These are phyloP conservation scores for Patella ulyssiponensis DNA, from an alignment of 2,888 invertebrate species.

Conservation along the genomic window DNA sequence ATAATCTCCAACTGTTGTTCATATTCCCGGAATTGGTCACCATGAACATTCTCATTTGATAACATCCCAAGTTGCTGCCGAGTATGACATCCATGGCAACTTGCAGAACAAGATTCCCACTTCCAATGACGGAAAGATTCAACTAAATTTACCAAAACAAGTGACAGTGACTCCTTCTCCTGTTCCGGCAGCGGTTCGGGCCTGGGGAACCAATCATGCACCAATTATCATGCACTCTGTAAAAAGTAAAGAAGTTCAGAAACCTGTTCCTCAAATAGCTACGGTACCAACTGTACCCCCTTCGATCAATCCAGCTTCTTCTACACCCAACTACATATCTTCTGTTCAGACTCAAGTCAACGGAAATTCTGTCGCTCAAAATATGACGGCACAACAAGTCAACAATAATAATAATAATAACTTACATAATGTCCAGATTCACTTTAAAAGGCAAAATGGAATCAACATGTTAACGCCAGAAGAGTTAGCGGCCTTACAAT, in stretches of 20 bases:
- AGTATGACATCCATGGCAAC: background rate
- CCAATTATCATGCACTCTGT: constrained; percentile 98
- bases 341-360: constrained; percentile 66
- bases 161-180: constrained; percentile 18
- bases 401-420: constrained; percentile 18
- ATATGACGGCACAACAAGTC: constrained; percentile 49
- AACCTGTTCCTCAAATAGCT: constrained; percentile 94
- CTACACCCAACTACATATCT: constrained; percentile 68
- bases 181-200: constrained; percentile 74
- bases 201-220: constrained; percentile 87
- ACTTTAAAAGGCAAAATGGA: constrained; percentile 27
- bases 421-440: constrained; percentile 13
- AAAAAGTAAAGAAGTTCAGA: constrained; percentile 93
- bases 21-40: constrained; percentile 33
- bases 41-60: constrained; percentile 32
- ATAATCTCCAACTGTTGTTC: constrained; percentile 29
- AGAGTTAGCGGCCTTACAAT: constrained; percentile 71
- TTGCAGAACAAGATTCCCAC: background rate
- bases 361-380: constrained; percentile 19
- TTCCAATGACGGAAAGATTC: constrained; percentile 33
- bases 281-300: constrained; percentile 82
- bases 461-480: constrained; percentile 70
- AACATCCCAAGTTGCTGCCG: background rate
- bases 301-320: constrained; percentile 27
- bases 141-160: constrained; percentile 41